These are phyloP conservation scores for Pyralis farinalis DNA, from an alignment of 2,888 invertebrate genomes.

Conservation along the genomic window DNA sequence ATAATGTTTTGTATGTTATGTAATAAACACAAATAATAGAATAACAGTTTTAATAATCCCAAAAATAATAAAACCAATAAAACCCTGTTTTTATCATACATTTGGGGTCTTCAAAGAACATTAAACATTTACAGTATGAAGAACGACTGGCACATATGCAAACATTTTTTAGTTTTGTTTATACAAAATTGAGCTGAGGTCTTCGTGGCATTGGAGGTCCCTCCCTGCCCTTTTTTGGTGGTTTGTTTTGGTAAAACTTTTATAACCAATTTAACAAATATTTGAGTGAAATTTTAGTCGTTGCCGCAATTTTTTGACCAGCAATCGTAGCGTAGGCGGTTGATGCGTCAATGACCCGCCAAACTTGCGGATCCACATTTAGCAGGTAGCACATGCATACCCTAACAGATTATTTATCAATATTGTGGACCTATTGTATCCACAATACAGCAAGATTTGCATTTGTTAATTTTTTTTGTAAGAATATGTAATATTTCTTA, in stretches of 20 bases:
- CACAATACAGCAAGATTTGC: constrained; percentile 24
- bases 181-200: constrained; percentile 45
- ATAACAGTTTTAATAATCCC: no score
- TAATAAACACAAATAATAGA: no score
- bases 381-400: constrained; percentile 50
- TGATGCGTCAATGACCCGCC: constrained; percentile 77
- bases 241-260: constrained; percentile 30
- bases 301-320: constrained; percentile 48
- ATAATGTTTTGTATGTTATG: no score
- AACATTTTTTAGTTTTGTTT: constrained; percentile 63
- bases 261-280: constrained; percentile 16
- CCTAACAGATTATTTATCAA: constrained; percentile 40
- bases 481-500: no score
- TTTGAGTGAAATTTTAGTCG: constrained; percentile 25
- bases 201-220: constrained; percentile 29
- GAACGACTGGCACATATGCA: constrained; percentile 60
- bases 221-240: constrained; percentile 26
- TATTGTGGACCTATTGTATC: constrained; percentile 39
- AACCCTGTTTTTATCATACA: no score
- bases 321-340: constrained; percentile 65
- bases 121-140: constrained; percentile 54
- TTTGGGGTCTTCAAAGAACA: constrained; percentile 63
- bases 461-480: constrained; percentile 19
- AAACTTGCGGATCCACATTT: constrained; percentile 77
- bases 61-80: no score